Percentiles rank a stretch among this genome's conserved stretches.
phyloP scores from a whole-genome alignment of 2,797 vertebrate species.

The Hemibagrus guttatus region DNA sequence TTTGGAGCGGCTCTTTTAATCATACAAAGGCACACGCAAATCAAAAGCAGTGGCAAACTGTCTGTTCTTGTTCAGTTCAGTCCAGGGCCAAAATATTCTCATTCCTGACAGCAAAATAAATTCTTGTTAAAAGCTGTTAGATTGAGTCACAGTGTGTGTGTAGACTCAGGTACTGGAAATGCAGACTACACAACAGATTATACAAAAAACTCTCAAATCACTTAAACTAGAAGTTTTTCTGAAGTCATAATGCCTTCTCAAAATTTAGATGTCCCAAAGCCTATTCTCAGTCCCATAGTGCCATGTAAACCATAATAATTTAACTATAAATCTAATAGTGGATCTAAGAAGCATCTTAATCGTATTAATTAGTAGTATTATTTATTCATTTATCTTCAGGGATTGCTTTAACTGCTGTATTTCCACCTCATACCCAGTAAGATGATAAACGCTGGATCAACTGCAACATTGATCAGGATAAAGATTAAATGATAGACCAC shows the following conservation, averaged over 20 bases:
- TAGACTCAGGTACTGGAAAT: neutral
- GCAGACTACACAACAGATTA: neutral
- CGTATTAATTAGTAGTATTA: neutral
- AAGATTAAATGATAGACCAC: neutral
- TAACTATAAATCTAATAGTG: no score
- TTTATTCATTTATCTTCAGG: neutral
- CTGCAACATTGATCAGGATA: neutral
- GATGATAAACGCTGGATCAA: neutral
- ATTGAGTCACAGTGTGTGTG: neutral
- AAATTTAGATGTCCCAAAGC: neutral
- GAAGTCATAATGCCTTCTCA: neutral
- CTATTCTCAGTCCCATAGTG: neutral
- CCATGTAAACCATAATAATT: neutral
- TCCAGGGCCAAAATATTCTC: neutral
- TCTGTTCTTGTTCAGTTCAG: neutral
- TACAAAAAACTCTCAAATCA: neutral
- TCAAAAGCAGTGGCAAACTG: neutral
- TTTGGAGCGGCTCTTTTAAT: neutral
- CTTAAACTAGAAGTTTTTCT: neutral
- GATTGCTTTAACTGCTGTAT: neutral
- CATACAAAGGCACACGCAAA: neutral
- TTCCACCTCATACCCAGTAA: neutral
- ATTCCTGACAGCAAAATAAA: neutral
- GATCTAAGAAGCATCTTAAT: neutral
- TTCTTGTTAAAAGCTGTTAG: neutral